Percentiles rank a stretch among this genome's conserved stretches.
Conservation (phyloP, 1,140 invertebrate species). For the Elysia chlorotica region DNA sequence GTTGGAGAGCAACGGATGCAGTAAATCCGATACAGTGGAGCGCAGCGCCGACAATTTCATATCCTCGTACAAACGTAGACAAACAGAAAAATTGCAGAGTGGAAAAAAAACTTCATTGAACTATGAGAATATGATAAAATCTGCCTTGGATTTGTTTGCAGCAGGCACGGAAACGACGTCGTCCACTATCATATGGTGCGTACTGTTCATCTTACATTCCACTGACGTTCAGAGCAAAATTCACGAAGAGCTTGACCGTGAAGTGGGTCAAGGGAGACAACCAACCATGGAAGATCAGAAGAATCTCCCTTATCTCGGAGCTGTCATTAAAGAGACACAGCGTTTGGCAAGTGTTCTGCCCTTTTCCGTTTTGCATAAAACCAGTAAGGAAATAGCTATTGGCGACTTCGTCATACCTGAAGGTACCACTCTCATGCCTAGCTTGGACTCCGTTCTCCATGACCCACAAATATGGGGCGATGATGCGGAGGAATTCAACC, state of each 20-base stretch:
- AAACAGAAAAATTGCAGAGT: not conserved
- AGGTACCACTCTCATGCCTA: not conserved
- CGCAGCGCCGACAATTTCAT: constrained; percentile 27
- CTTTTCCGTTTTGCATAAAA: constrained; percentile 48
- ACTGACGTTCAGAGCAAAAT: constrained; percentile 76
- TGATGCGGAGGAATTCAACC: not conserved
- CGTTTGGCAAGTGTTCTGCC: constrained; percentile 39
- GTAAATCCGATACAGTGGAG: not conserved
- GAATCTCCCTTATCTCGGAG: constrained; percentile 32
- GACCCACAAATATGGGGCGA: constrained; percentile 30
- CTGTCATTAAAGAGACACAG: constrained; percentile 33
- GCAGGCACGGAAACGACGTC: constrained; percentile 89
- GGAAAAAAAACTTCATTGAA: not conserved
- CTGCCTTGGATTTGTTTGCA: constrained; percentile 61
- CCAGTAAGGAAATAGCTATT: constrained; percentile 37
- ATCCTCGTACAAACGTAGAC: constrained; percentile 29
- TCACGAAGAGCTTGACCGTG: constrained; percentile 81
- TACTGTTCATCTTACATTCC: constrained; percentile 80
- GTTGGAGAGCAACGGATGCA: not conserved
- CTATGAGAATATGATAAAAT: constrained; percentile 20
- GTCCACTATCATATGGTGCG: constrained; percentile 82
- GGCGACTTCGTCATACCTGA: constrained; percentile 44
- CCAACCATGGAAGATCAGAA: constrained; percentile 28
- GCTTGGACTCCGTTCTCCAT: not conserved
- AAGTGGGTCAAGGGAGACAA: constrained; percentile 13